Evolutionary conservation across 2,113 vertebrate genomes (phyloP).

Genomic region (Thamnaconus septentrionalis): DNA sequence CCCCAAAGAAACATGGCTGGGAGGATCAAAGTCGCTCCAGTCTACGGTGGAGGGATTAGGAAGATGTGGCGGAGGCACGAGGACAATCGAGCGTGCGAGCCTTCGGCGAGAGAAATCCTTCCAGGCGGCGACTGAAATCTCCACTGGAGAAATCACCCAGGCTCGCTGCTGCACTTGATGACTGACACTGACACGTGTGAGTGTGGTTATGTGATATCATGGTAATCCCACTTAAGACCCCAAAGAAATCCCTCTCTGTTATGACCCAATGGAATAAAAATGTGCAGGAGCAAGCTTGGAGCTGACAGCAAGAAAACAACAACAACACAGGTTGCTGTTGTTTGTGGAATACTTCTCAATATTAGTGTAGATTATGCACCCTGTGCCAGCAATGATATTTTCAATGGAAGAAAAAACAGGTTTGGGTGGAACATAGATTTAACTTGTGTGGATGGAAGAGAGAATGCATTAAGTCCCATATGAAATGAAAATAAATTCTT

Average conservation of each 20-base stretch:
- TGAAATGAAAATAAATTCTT: too few species aligned
- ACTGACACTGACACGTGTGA: conserved; percentile 47
- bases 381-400: neutral
- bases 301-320: too few species aligned
- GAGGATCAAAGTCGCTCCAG: conserved; percentile 53
- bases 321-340: too few species aligned
- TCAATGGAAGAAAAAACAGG: neutral
- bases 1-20: conserved; percentile 44
- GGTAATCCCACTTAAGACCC: conserved; percentile 41
- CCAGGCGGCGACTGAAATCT: conserved; percentile 34
- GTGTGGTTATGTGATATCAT: conserved; percentile 49
- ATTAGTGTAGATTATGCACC: neutral
- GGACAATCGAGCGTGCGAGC: conserved; percentile 41
- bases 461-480: neutral
- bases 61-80: conserved; percentile 36
- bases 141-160: conserved; percentile 30
- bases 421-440: neutral
- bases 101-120: conserved; percentile 45
- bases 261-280: neutral
- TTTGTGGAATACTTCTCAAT: too few species aligned
- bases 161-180: conserved; percentile 16
- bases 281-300: neutral
- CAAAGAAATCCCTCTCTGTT: neutral
- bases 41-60: conserved; percentile 55
- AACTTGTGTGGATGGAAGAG: neutral